Evolutionary conservation across 1,140 invertebrate genomes (phyloP).

Genomic region (Caenorhabditis brenneri): DNA sequence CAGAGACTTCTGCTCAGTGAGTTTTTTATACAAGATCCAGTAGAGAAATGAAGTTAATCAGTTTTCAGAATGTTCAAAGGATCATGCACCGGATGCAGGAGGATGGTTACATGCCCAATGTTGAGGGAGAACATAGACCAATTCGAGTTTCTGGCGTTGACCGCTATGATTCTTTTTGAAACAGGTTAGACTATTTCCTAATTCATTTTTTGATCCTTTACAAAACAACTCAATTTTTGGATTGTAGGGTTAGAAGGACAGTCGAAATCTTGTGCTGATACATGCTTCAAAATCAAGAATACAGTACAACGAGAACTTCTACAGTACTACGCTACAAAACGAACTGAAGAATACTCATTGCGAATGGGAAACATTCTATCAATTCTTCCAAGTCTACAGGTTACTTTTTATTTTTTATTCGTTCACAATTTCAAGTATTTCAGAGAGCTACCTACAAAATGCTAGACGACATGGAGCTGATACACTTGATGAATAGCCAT

Average conservation of each 20-base stretch:
- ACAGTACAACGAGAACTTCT: not conserved
- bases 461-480: constrained; percentile 12
- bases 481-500: not conserved
- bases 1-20: not conserved
- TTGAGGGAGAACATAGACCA: not conserved
- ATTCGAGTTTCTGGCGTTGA: not conserved
- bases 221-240: not conserved
- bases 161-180: not conserved
- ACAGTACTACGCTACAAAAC: not conserved
- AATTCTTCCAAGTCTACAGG: not conserved
- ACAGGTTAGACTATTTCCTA: not conserved
- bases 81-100: not conserved
- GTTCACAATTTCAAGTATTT: not conserved
- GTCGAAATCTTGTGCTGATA: not conserved
- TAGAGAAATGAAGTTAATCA: too few relatives aligned
- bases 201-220: not conserved
- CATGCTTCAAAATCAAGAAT: not conserved
- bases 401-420: not conserved
- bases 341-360: not conserved
- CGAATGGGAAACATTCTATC: not conserved
- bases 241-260: not conserved
- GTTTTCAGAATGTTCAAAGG: not conserved
- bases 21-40: not conserved
- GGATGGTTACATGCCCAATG: not conserved
- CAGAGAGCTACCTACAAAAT: not conserved